A percentile compares a stretch with the other conserved stretches of the same genome.
Evolutionary conservation across 2,113 vertebrate genomes (phyloP).

Genomic region (Electrona antarctica): DNA sequence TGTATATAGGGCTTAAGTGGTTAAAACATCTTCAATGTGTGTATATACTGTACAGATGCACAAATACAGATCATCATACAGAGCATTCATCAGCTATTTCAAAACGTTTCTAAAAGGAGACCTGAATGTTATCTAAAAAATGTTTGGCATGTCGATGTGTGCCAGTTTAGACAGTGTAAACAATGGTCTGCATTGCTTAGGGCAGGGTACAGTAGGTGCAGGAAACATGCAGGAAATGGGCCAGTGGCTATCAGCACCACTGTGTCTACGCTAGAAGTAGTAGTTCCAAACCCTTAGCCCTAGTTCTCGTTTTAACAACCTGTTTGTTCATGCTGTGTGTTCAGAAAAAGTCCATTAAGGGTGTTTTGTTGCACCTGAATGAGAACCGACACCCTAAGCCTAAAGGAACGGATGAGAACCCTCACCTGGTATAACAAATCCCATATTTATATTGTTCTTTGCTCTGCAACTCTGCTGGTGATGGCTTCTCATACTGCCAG

Average conservation of each 20-base stretch:
- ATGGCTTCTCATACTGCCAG: slow-evolving; percentile 52
- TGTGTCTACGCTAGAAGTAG: neutral
- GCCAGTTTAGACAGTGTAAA: neutral
- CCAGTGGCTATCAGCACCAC: neutral
- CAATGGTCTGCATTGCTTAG: neutral
- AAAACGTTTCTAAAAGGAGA: slow-evolving; percentile 3
- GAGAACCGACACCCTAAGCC: slow-evolving; percentile 68
- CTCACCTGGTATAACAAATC: slow-evolving; percentile 69
- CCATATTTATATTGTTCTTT: slow-evolving; percentile 19
- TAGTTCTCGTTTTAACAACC: slow-evolving; percentile 43
- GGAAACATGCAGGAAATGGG: too few relatives aligned
- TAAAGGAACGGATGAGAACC: slow-evolving; percentile 70
- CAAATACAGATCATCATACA: too few relatives aligned
- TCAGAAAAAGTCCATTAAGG: slow-evolving; percentile 81
- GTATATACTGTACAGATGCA: too few relatives aligned
- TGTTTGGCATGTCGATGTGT: slow-evolving; percentile 3
- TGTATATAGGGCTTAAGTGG: too few relatives aligned
- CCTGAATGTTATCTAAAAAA: neutral
- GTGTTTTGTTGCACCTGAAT: slow-evolving; percentile 79
- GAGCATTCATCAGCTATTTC: too few relatives aligned
- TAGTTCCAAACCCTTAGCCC: neutral
- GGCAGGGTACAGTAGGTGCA: neutral
- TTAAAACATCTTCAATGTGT: too few relatives aligned
- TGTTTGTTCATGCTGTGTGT: slow-evolving; percentile 66
- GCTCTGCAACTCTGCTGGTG: slow-evolving; percentile 48